These are phyloP conservation scores for Cheilosia soror DNA, from an alignment of 2,888 invertebrate species.

Conservation along the genomic window DNA sequence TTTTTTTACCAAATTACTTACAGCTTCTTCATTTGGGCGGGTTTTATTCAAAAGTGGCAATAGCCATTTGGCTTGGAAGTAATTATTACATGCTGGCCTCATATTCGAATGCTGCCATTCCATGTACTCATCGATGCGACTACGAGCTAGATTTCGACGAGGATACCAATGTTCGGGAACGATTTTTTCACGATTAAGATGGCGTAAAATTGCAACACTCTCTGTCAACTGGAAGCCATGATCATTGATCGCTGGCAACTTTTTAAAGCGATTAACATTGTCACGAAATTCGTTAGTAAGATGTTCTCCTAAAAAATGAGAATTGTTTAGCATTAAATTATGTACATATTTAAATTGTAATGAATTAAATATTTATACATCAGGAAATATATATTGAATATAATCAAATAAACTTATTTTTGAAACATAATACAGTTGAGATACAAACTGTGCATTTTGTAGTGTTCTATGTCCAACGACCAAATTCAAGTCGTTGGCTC, in stretches of 20 bases:
- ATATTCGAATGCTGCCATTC: conserved; percentile 90
- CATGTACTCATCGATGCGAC: conserved; percentile 88
- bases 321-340: not conserved
- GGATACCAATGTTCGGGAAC: conserved; percentile 89
- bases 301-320: conserved; percentile 86
- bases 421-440: too few relatives aligned
- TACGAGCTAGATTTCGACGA: conserved; percentile 85
- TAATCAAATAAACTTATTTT: too few relatives aligned
- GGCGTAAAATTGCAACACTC: conserved; percentile 88
- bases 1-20: conserved; percentile 76
- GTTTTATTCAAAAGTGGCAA: conserved; percentile 85
- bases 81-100: conserved; percentile 85
- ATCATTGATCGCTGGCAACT: conserved; percentile 88
- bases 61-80: conserved; percentile 86
- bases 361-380: too few relatives aligned
- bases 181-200: conserved; percentile 85
- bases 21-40: conserved; percentile 83
- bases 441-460: too few relatives aligned
- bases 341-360: not conserved
- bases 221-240: conserved; percentile 88
- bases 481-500: too few relatives aligned
- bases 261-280: conserved; percentile 86
- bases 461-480: too few relatives aligned
- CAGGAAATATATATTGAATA: too few relatives aligned
- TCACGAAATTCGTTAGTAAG: conserved; percentile 86